Conservation (phyloP, 2,113 vertebrate species). For the Tympanuchus pallidicinctus region DNA sequence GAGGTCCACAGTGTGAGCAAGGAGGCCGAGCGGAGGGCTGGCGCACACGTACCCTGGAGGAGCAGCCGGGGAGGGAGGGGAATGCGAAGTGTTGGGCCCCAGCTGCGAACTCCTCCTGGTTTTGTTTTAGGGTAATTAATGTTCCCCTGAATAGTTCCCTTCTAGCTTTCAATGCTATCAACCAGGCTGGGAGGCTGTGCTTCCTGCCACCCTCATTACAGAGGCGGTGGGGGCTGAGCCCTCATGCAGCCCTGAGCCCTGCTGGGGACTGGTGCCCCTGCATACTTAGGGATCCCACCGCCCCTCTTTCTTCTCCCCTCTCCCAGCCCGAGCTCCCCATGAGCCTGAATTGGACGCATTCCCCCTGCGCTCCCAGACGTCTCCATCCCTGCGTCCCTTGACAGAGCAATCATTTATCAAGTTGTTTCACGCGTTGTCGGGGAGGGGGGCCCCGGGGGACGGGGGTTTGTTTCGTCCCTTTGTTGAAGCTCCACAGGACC, state of each 20-base stretch:
- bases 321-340: conserved; percentile 10
- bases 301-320: conserved; percentile 4
- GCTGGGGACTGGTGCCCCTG: background rate
- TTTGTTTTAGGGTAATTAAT: conserved; percentile 77
- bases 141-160: conserved; percentile 67
- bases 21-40: conserved; percentile 39
- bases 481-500: conserved; percentile 81
- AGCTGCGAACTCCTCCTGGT: conserved; percentile 66
- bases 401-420: conserved; percentile 86
- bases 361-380: conserved; percentile 74
- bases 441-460: conserved; percentile 74
- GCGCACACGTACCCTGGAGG: background rate
- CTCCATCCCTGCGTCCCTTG: conserved; percentile 77
- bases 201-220: conserved; percentile 53
- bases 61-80: conserved; percentile 47
- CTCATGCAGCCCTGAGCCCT: background rate
- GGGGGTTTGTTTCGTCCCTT: conserved; percentile 80
- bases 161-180: conserved; percentile 53
- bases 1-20: background rate
- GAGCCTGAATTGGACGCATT: conserved; percentile 69
- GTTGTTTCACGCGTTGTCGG: conserved; percentile 81
- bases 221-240: conserved; percentile 44
- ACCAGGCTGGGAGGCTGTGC: conserved; percentile 22
- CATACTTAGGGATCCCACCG: background rate
- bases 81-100: conserved; percentile 53